These are phyloP conservation scores for Zygothrica quintamaculata DNA, from an alignment of 2,888 invertebrate species.

Conservation along the genomic window DNA sequence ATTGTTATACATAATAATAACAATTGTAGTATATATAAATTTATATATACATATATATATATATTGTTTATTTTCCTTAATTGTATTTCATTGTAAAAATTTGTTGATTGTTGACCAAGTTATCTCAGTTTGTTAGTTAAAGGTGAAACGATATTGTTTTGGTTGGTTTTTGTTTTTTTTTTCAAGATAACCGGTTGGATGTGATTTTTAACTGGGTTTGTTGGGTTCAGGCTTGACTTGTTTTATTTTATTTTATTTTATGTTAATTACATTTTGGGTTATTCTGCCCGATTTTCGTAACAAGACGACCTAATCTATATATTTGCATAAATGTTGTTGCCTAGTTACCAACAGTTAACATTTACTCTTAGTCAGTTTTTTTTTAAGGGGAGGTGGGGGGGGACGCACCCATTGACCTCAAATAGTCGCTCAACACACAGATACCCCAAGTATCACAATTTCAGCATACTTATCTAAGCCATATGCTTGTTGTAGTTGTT, in stretches of 20 bases:
- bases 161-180: slow-evolving; percentile 12
- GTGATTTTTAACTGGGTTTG: slow-evolving; percentile 8
- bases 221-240: background rate
- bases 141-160: slow-evolving; percentile 28
- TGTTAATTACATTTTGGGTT: slow-evolving; percentile 28
- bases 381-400: too few relatives aligned
- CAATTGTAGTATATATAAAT: slow-evolving; percentile 8
- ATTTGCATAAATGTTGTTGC: slow-evolving; percentile 25
- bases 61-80: slow-evolving; percentile 26
- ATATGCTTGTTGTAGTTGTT: slow-evolving; percentile 3
- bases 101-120: slow-evolving; percentile 36
- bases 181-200: slow-evolving; percentile 48
- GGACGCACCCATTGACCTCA: slow-evolving; percentile 19
- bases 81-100: slow-evolving; percentile 48
- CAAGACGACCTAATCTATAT: slow-evolving; percentile 40
- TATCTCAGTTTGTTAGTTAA: slow-evolving; percentile 11
- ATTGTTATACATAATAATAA: slow-evolving; percentile 10
- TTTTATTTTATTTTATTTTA: too few relatives aligned
- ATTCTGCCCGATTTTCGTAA: slow-evolving; percentile 39
- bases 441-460: slow-evolving; percentile 2
- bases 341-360: slow-evolving; percentile 18
- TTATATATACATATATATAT: slow-evolving; percentile 1
- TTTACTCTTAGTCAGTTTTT: slow-evolving; percentile 2
- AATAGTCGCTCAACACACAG: background rate
- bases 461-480: slow-evolving; percentile 29